Conservation (phyloP, 53 echinoderm and acorn worm genomes). For the Paracentrotus lividus region DNA sequence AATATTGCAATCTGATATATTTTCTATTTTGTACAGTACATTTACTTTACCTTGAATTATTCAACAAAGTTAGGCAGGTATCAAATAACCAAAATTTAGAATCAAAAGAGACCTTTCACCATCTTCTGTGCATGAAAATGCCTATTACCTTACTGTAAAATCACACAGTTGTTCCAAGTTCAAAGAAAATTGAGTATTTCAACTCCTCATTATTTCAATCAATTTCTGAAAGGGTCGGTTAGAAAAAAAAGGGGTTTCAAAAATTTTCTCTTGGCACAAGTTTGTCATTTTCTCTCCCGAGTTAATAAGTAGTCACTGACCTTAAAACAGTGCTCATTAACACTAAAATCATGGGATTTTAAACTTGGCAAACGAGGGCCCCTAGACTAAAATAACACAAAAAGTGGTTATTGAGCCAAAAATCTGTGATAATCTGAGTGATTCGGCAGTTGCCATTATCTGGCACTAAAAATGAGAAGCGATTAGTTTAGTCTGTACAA, state of each 20-base stretch:
- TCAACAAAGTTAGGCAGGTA: neutral
- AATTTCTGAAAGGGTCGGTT: neutral
- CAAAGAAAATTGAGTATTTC: neutral
- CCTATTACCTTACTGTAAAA: neutral
- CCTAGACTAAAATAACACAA: conserved; percentile 5
- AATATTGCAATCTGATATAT: too few species aligned
- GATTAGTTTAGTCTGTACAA: neutral
- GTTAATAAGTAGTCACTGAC: neutral
- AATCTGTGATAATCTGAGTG: neutral
- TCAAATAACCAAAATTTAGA: neutral
- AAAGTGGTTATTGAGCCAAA: neutral
- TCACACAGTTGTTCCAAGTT: neutral
- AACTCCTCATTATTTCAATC: neutral
- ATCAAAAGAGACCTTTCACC: too few species aligned
- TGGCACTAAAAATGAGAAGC: neutral
- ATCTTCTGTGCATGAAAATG: neutral
- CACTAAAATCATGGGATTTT: neutral
- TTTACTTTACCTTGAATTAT: neutral
- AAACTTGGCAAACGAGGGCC: conserved; percentile 8
- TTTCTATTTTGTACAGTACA: too few species aligned
- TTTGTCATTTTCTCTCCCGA: neutral
- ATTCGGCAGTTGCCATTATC: neutral
- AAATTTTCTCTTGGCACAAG: neutral
- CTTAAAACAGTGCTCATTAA: neutral
- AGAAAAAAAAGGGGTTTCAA: neutral